Percentiles rank a stretch among this genome's conserved stretches.
These are phyloP conservation scores for Tetranychus cinnabarinus DNA, from an alignment of 1,140 invertebrate genomes.

Conservation along the genomic window DNA sequence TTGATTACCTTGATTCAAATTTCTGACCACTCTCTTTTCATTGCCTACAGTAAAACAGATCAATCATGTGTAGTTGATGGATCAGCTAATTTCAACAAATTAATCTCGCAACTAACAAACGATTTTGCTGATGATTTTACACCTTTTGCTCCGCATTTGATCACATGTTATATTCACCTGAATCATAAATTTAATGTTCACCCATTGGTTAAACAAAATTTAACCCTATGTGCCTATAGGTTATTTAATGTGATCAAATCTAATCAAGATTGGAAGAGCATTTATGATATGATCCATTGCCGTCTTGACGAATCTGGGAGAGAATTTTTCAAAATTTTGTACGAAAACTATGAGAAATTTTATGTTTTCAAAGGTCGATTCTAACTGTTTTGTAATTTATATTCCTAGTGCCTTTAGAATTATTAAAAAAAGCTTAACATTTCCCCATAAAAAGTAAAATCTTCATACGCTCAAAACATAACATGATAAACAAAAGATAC, in stretches of 20 bases:
- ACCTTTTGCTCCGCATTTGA: not conserved
- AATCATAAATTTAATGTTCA: not conserved
- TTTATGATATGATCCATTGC: not conserved
- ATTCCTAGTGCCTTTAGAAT: no score
- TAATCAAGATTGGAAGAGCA: not conserved
- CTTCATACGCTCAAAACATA: no score
- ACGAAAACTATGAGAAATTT: not conserved
- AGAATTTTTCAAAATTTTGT: not conserved
- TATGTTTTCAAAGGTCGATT: not conserved
- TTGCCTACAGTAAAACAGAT: not conserved
- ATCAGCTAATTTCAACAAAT: not conserved
- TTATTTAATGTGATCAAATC: not conserved
- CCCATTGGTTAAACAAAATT: not conserved
- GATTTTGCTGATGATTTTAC: not conserved
- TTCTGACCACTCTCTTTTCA: not conserved
- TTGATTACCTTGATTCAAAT: not conserved
- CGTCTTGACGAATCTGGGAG: not conserved
- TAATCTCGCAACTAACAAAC: not conserved
- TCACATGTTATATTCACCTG: not conserved
- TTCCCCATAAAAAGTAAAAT: no score
- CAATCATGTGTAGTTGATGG: not conserved
- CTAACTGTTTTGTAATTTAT: not conserved
- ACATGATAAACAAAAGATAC: no score
- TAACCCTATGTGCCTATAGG: not conserved
- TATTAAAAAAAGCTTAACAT: no score